Base-by-base conservation (phyloP, 2,888 invertebrate species). In the Drosophila paramelanica region DNA sequence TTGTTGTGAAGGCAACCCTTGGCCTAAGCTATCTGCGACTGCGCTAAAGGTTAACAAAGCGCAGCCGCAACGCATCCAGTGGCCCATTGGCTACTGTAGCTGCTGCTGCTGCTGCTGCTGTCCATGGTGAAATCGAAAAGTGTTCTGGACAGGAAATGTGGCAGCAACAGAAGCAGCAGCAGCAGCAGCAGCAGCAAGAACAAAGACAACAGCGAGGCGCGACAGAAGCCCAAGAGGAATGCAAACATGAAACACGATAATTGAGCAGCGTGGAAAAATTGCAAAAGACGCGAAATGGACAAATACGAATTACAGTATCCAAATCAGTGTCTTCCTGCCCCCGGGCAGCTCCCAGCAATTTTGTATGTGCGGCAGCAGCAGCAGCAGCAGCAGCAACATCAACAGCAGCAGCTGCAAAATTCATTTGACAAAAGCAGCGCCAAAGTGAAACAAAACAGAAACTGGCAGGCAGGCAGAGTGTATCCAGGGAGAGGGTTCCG, bases 251-350 rank as follows among this genome's bases (percentile, higher is more conserved):
- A 85, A 81, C 78, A 89, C 77, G 83, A 85, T 88, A 89, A 89
- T 89, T 88, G 85, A 85, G 88, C 74, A 80, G 87, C 89, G 86
- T 89, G 88, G 82, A 88, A 88, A 88, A 89, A 86, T 89, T 87
- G 88, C 81, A 77, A 82, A 80, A 82, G 85, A 85, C 89, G 85
- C 85, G 85, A 85, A 85, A 83, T 83, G 89, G 89, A 85, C 86
- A 89, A 89, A 87, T 89, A 84, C 89, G 89, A 85, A 89, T 89
- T 89, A 88, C 86, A 85, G 88, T 81, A 86, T 83, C 87, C 87
- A 89, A 88, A 89, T 89, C 89, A 89, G 88, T 88, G 88, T 88
- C 83, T 75, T 67, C 77, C 68, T 72, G 68, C 78, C 73, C 68
- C 56, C 57, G 27, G 59, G 66, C 79, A 51, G 47, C 52, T 65